A percentile compares a stretch with the other conserved stretches of the same genome.
These are phyloP conservation scores for Drosophila cognata DNA, from an alignment of 2,888 invertebrate genomes.

Conservation along the genomic window DNA sequence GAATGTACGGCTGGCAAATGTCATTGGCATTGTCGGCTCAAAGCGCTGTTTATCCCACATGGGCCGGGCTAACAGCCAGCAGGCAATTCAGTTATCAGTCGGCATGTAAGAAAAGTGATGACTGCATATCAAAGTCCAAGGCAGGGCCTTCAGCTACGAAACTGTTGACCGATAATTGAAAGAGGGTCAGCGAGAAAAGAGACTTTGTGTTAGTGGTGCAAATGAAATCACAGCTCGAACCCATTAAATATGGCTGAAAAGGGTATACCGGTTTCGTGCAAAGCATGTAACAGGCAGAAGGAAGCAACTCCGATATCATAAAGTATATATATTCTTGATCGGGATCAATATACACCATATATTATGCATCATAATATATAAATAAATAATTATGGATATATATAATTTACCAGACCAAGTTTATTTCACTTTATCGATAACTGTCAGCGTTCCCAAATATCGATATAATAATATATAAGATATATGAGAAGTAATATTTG, in stretches of 20 bases:
- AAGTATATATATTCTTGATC: neutral
- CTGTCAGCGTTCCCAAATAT: too few species aligned
- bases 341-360: neutral
- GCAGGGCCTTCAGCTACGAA: slow-evolving; percentile 42
- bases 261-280: neutral
- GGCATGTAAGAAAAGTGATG: neutral
- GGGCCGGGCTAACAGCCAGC: slow-evolving; percentile 19
- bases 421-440: too few species aligned
- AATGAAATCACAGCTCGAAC: neutral
- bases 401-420: neutral
- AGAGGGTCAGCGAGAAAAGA: slow-evolving; percentile 17
- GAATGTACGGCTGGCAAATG: slow-evolving; percentile 70
- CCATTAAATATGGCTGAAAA: neutral
- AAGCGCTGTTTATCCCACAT: slow-evolving; percentile 36
- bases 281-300: neutral
- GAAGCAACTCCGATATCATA: neutral
- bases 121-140: slow-evolving; percentile 36
- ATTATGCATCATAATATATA: neutral
- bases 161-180: slow-evolving; percentile 61
- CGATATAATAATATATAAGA: neutral
- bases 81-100: slow-evolving; percentile 45
- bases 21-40: slow-evolving; percentile 64
- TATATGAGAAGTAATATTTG: neutral
- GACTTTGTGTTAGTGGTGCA: slow-evolving; percentile 3
- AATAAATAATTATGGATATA: neutral